Conservation (phyloP, 2,113 vertebrate species). For the Thunnus maccoyii region DNA sequence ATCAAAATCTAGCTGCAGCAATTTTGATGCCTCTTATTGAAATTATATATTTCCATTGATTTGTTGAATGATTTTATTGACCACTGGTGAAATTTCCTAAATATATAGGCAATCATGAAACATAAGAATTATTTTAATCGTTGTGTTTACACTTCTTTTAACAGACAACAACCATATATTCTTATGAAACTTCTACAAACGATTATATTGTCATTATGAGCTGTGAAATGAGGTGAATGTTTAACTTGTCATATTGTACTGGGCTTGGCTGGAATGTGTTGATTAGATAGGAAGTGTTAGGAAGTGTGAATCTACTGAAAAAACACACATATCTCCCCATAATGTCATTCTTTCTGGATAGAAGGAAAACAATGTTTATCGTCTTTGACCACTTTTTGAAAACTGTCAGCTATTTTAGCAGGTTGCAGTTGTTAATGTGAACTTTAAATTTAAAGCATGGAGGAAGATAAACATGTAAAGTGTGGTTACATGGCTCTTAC, state of each 20-base stretch:
- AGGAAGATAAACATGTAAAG: not conserved
- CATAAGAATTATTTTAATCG: not conserved
- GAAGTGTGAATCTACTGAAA: conserved; percentile 3
- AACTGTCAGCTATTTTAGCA: not conserved
- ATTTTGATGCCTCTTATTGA: not conserved
- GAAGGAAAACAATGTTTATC: not conserved
- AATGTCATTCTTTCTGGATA: too few species aligned
- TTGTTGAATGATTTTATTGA: not conserved
- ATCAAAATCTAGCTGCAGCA: not conserved
- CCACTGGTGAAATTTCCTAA: not conserved
- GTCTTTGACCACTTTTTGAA: not conserved
- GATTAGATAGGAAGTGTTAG: conserved; percentile 49
- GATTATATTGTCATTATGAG: not conserved
- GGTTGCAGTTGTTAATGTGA: not conserved
- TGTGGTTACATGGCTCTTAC: not conserved
- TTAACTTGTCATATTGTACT: conserved; percentile 49
- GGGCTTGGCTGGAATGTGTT: conserved; percentile 49
- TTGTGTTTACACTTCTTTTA: not conserved
- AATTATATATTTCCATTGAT: not conserved
- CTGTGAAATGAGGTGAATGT: conserved; percentile 51
- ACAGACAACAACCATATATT: not conserved
- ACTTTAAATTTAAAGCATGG: not conserved
- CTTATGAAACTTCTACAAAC: not conserved
- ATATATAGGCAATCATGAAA: not conserved
- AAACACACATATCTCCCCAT: not conserved